Evolutionary conservation across 2,113 vertebrate species (phyloP).

Genomic region (Gymnarchus niloticus): DNA sequence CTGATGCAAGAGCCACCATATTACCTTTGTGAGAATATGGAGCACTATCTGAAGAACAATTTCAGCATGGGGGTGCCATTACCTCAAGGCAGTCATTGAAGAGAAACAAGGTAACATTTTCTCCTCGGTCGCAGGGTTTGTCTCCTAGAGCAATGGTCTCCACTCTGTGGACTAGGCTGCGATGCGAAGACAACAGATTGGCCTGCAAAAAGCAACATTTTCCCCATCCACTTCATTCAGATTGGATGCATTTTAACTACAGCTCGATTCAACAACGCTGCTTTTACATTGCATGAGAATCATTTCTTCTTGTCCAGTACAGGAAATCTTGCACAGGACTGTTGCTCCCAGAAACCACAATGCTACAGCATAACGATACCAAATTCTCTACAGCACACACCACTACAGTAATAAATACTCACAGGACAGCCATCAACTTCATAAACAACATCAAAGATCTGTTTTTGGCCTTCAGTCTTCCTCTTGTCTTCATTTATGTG

Average conservation of each 20-base stretch:
- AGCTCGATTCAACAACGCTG: neutral
- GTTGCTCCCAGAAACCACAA: neutral
- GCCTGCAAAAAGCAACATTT: slow-evolving; percentile 61
- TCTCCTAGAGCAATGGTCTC: slow-evolving; percentile 88
- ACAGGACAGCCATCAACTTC: slow-evolving; percentile 97
- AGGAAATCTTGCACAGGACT: neutral
- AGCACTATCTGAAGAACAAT: neutral
- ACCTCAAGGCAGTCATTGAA: slow-evolving; percentile 98
- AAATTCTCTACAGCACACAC: neutral
- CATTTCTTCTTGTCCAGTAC: neutral
- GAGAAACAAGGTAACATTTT: slow-evolving; percentile 91
- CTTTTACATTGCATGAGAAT: neutral
- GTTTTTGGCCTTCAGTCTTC: slow-evolving; percentile 95
- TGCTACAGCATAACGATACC: neutral
- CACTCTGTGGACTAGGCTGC: slow-evolving; percentile 82
- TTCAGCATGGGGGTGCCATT: slow-evolving; percentile 9
- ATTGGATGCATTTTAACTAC: neutral
- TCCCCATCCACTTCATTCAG: neutral
- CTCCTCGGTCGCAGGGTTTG: slow-evolving; percentile 90
- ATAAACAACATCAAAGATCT: slow-evolving; percentile 97
- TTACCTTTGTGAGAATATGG: neutral
- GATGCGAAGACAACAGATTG: slow-evolving; percentile 92
- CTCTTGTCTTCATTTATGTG: slow-evolving; percentile 99
- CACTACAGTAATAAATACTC: slow-evolving; percentile 51
- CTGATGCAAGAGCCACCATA: neutral